Conservation (phyloP, 2,888 invertebrate genomes). For the Euplexia lucipara region DNA sequence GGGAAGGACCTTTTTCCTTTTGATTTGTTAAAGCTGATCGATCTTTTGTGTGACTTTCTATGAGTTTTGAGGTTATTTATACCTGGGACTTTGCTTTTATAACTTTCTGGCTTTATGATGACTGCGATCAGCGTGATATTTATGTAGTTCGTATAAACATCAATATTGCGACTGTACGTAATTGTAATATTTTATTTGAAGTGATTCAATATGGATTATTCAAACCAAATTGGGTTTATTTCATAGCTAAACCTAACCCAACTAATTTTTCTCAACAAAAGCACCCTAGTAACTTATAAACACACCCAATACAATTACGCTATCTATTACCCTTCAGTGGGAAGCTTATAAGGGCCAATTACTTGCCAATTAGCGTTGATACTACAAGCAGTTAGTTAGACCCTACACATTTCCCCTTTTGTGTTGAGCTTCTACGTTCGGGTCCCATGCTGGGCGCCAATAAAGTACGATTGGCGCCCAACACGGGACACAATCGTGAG, state of each 20-base stretch:
- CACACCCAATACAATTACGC: constrained; percentile 51
- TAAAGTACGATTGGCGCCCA: constrained; percentile 48
- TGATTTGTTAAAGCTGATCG: constrained; percentile 42
- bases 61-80: background rate
- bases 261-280: constrained; percentile 16
- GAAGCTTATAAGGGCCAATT: constrained; percentile 60
- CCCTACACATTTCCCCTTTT: constrained; percentile 50
- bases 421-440: constrained; percentile 21
- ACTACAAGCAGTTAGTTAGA: constrained; percentile 61
- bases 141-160: background rate
- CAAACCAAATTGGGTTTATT: too few relatives aligned
- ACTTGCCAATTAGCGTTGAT: constrained; percentile 64
- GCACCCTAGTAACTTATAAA: constrained; percentile 8
- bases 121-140: background rate
- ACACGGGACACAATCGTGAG: constrained; percentile 41
- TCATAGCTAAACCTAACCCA: background rate
- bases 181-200: too few relatives aligned
- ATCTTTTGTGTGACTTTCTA: constrained; percentile 27
- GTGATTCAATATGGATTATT: too few relatives aligned
- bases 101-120: background rate
- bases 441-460: constrained; percentile 41
- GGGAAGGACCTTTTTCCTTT: constrained; percentile 40
- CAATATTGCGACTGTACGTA: too few relatives aligned
- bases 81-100: background rate
- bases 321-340: constrained; percentile 58